Conservation (phyloP, 1,140 invertebrate species). For the Hycleus phaleratus region DNA sequence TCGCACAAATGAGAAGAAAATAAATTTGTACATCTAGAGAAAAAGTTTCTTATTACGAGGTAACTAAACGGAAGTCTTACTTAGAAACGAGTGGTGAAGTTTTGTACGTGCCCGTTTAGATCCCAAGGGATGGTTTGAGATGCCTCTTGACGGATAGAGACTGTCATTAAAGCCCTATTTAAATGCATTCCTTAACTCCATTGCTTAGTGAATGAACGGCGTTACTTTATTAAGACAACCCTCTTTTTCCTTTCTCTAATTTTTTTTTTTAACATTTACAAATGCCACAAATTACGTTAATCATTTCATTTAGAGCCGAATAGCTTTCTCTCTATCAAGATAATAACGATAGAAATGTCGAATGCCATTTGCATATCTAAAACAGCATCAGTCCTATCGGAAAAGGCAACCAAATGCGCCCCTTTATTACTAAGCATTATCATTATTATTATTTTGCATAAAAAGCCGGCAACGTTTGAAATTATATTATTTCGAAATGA, state of each 20-base stretch:
- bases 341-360: no score
- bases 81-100: conserved; percentile 10
- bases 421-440: no score
- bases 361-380: no score
- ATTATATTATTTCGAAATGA: no score
- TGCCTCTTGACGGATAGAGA: conserved; percentile 31
- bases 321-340: no score
- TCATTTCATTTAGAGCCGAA: not conserved
- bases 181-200: conserved; percentile 34
- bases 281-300: conserved; percentile 15
- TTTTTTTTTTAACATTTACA: no score
- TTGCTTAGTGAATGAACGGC: conserved; percentile 8
- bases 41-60: conserved; percentile 1
- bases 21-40: no score
- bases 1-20: no score
- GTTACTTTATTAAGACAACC: conserved; percentile 3
- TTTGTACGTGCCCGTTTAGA: conserved; percentile 22
- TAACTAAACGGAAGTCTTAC: conserved; percentile 18
- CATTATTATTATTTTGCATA: no score
- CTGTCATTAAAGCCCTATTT: conserved; percentile 32
- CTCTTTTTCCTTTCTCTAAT: not conserved
- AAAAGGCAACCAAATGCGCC: no score
- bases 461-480: no score
- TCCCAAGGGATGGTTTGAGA: conserved; percentile 19
- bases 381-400: no score